Evolutionary conservation across 1,140 invertebrate genomes (phyloP).

Genomic region (Harpegnathos saltator): DNA sequence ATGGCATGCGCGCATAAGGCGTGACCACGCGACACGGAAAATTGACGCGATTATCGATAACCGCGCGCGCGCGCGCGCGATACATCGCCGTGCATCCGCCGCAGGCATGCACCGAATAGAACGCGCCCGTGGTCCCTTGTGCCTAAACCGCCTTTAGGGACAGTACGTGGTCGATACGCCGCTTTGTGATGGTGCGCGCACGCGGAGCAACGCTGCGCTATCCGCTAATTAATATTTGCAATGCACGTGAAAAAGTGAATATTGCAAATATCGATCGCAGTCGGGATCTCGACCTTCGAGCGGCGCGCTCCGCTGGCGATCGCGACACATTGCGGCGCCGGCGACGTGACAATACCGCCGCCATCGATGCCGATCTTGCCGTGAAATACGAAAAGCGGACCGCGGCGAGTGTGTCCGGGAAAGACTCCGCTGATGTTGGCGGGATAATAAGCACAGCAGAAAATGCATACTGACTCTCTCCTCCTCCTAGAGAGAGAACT

Average conservation of each 20-base stretch:
- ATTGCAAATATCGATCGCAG: neutral
- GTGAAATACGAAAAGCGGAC: too few relatives aligned
- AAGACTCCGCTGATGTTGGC: too few relatives aligned
- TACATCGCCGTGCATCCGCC: slow-evolving; percentile 34
- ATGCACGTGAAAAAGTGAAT: slow-evolving; percentile 48
- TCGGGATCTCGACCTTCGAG: neutral
- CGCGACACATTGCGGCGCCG: too few relatives aligned
- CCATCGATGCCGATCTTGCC: too few relatives aligned
- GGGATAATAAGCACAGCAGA: too few relatives aligned
- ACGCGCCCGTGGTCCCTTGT: slow-evolving; percentile 25
- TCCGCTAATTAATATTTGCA: slow-evolving; percentile 57
- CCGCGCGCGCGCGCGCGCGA: slow-evolving; percentile 40
- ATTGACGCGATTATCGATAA: slow-evolving; percentile 66
- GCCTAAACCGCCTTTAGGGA: slow-evolving; percentile 52
- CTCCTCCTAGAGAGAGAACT: too few relatives aligned
- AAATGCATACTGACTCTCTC: too few relatives aligned
- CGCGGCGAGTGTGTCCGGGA: too few relatives aligned
- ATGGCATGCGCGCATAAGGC: slow-evolving; percentile 51
- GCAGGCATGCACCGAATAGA: slow-evolving; percentile 40
- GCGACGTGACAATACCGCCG: too few relatives aligned
- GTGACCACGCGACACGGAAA: slow-evolving; percentile 62
- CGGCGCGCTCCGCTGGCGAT: slow-evolving; percentile 8
- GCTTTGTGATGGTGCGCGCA: slow-evolving; percentile 47
- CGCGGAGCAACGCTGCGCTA: neutral
- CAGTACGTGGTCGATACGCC: slow-evolving; percentile 41